Conservation (phyloP, 2,888 invertebrate species). For the Opisthograptis luteolata region DNA sequence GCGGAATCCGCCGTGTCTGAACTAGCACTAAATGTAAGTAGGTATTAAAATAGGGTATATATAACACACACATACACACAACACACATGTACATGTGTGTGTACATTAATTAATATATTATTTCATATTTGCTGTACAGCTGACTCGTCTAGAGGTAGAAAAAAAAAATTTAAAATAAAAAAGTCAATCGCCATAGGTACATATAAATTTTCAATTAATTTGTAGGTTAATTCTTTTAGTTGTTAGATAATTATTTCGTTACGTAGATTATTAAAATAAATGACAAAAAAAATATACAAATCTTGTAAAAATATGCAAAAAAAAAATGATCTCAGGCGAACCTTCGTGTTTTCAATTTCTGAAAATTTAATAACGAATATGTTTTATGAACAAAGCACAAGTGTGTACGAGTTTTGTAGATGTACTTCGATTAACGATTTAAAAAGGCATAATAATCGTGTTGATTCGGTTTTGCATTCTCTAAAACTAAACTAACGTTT, state of each 20-base stretch:
- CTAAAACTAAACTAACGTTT: too few species aligned
- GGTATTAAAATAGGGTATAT: conserved; percentile 23
- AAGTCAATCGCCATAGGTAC: conserved; percentile 36
- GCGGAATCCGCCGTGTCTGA: not conserved
- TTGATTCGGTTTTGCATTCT: too few species aligned
- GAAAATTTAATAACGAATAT: not conserved
- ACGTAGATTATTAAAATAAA: conserved; percentile 57
- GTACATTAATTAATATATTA: conserved; percentile 38
- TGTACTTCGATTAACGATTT: too few species aligned
- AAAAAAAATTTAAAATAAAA: conserved; percentile 18
- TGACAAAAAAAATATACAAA: conserved; percentile 70
- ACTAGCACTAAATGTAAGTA: conserved; percentile 4
- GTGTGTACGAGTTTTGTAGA: not conserved
- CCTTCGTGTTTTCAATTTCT: conserved; percentile 1
- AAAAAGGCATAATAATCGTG: too few species aligned
- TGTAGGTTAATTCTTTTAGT: conserved; percentile 33
- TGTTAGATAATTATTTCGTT: conserved; percentile 55
- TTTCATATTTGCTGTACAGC: conserved; percentile 23
- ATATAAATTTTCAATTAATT: conserved; percentile 27
- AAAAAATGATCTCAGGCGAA: conserved; percentile 72
- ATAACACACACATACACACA: too few species aligned
- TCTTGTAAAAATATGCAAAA: conserved; percentile 58
- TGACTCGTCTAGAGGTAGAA: conserved; percentile 33
- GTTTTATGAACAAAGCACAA: not conserved
- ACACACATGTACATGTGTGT: too few species aligned